Conservation (phyloP, 2,888 invertebrate genomes). For the Acronicta alni region DNA sequence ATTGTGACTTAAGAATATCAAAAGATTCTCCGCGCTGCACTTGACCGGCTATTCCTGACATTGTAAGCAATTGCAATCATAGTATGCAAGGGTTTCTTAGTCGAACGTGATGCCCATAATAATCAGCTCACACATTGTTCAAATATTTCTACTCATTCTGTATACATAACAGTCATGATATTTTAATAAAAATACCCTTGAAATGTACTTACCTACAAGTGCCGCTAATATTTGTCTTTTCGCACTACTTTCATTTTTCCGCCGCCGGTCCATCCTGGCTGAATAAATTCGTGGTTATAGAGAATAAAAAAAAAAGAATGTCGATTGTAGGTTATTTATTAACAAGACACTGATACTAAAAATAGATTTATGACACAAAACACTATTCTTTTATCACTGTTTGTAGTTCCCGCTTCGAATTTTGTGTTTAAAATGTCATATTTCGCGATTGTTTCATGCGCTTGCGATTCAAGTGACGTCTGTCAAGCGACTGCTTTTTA, state of each 20-base stretch:
- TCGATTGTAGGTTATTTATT: slow-evolving; percentile 55
- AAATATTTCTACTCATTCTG: background rate
- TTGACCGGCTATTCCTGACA: slow-evolving; percentile 23
- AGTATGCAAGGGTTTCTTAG: slow-evolving; percentile 10
- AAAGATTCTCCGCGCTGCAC: slow-evolving; percentile 4
- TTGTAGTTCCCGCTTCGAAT: slow-evolving; percentile 26
- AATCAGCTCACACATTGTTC: slow-evolving; percentile 3
- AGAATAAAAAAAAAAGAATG: slow-evolving; percentile 43
- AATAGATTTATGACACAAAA: slow-evolving; percentile 23
- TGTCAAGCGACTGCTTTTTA: slow-evolving; percentile 52
- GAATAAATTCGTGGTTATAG: slow-evolving; percentile 21
- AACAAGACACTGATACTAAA: slow-evolving; percentile 13
- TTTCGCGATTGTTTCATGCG: slow-evolving; percentile 22
- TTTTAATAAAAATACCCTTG: slow-evolving; percentile 17
- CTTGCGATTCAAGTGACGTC: slow-evolving; percentile 48
- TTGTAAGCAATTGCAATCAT: slow-evolving; percentile 19
- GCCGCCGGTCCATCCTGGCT: slow-evolving; percentile 63
- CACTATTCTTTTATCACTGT: slow-evolving; percentile 26
- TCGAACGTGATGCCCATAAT: slow-evolving; percentile 37
- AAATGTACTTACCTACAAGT: slow-evolving; percentile 69
- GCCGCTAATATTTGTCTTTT: slow-evolving; percentile 74
- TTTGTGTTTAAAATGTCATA: slow-evolving; percentile 29
- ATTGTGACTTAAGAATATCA: background rate
- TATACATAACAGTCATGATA: background rate
- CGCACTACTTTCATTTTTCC: slow-evolving; percentile 63